Base-by-base conservation (phyloP, 2,113 vertebrate species). In the Spea bombifrons region DNA sequence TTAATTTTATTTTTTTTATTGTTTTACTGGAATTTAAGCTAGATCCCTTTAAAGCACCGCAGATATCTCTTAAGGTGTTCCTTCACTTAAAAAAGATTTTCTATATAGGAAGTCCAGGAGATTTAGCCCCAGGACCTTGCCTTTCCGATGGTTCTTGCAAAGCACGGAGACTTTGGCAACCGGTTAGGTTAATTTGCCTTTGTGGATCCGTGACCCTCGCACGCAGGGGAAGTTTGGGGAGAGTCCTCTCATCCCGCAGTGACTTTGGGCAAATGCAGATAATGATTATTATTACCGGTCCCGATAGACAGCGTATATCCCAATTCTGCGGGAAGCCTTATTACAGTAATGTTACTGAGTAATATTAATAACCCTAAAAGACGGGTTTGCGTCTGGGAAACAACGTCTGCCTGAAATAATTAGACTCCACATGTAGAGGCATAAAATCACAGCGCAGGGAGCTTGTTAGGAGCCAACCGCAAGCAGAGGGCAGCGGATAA, bases 291-390 rank as follows among this genome's bases (percentile, higher is more conserved):
- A 77, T 70, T 44, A 16, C 67, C 12, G 52, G 55, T 70, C 75
- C 67, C 75, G 44, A 67, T 17, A 57, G 75, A 77, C 6, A 46
- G 44, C 8, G 67, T 45, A 70, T 16, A 57, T 77, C 66, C 55
- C 69, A 53, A 4, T 49, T 30, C 75, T 71, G 75, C 67, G 66
- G 75, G 75, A 77, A 77, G 66, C 66, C 75, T 61, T 77, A 71
- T 77, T 77, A 77, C 67, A 2, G 66, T 77, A 71, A 63, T 76
- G 75, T 76, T 59, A 53, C 65, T 7, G 44, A 53, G 65, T 68
- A 55, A 76, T 76, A 76, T 76, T 76, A 76, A 76, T 76, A 76
- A 76, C 75, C 4, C 65, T 76, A 76, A 76, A 76, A 68, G 75
- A 76, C 65, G 65, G 30, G 30, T 67, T 68, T 3, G 7, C 68